phyloP scores from a whole-genome alignment of 2,888 invertebrate species.

The Spialia ferax region DNA sequence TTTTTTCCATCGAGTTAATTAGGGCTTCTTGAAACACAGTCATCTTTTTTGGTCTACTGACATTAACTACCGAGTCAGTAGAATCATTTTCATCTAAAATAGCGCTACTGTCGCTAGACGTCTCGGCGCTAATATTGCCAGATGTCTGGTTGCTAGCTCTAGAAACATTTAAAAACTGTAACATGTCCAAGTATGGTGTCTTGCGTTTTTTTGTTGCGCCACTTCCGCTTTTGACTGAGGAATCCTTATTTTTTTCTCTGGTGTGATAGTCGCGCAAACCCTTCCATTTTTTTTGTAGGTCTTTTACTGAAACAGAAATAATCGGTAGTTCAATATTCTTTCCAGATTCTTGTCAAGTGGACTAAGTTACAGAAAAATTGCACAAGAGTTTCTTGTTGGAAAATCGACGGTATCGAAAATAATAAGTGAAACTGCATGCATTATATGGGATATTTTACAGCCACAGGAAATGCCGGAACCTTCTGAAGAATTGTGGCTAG shows the following conservation, averaged over 20 bases:
- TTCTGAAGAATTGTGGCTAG: slow-evolving; percentile 13
- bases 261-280: slow-evolving; percentile 53
- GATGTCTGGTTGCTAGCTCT: slow-evolving; percentile 36
- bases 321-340: slow-evolving; percentile 38
- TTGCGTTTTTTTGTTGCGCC: slow-evolving; percentile 45
- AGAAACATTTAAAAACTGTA: slow-evolving; percentile 45
- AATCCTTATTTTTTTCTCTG: slow-evolving; percentile 51
- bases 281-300: slow-evolving; percentile 52
- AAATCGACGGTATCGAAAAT: slow-evolving; percentile 44
- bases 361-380: slow-evolving; percentile 44
- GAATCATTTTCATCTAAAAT: slow-evolving; percentile 41
- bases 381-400: slow-evolving; percentile 44
- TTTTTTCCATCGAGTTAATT: slow-evolving; percentile 46
- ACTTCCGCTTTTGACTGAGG: slow-evolving; percentile 44
- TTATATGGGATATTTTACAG: slow-evolving; percentile 42
- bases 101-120: slow-evolving; percentile 39
- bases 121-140: slow-evolving; percentile 18
- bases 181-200: slow-evolving; percentile 46
- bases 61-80: slow-evolving; percentile 34
- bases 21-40: slow-evolving; percentile 46
- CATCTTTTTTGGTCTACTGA: slow-evolving; percentile 43
- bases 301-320: slow-evolving; percentile 51
- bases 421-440: slow-evolving; percentile 39
- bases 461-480: slow-evolving; percentile 19
- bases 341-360: slow-evolving; percentile 41